Percentiles rank a stretch among this genome's conserved stretches.
These are phyloP conservation scores for Taphrorychus bicolor DNA, from an alignment of 2,888 invertebrate genomes.

Conservation along the genomic window DNA sequence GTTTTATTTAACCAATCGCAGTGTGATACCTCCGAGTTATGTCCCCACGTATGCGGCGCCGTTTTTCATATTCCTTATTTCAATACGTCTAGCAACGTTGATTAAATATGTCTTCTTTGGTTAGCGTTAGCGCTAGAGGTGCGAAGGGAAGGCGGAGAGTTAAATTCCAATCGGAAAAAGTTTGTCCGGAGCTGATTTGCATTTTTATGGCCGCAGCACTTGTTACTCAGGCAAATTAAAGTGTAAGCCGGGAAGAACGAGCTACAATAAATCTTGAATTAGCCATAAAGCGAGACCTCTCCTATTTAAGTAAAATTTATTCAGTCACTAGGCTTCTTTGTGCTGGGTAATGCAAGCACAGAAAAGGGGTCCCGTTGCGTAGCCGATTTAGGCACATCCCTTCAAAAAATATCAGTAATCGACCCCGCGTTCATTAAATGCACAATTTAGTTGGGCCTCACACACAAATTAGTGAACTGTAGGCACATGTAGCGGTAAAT, in stretches of 20 bases:
- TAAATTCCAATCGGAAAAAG: constrained; percentile 28
- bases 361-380: no score
- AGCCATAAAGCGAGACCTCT: constrained; percentile 1
- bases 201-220: constrained; percentile 32
- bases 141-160: background rate
- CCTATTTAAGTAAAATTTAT: background rate
- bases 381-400: no score
- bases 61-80: constrained; percentile 15
- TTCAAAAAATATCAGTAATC: no score
- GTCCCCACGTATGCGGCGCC: constrained; percentile 16
- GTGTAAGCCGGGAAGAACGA: constrained; percentile 28
- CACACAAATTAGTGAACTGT: no score
- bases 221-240: constrained; percentile 33
- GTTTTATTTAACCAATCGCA: constrained; percentile 29
- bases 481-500: no score
- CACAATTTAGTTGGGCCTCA: no score
- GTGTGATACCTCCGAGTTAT: constrained; percentile 29
- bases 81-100: background rate
- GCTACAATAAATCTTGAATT: constrained; percentile 28
- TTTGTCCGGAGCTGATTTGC: constrained; percentile 22
- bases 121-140: no score
- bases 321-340: background rate
- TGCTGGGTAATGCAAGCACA: background rate
- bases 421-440: no score
- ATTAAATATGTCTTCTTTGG: background rate